Percentiles rank a stretch among this genome's conserved stretches.
These are phyloP conservation scores for Dryas iulia DNA, from an alignment of 1,140 invertebrate species.

Conservation along the genomic window DNA sequence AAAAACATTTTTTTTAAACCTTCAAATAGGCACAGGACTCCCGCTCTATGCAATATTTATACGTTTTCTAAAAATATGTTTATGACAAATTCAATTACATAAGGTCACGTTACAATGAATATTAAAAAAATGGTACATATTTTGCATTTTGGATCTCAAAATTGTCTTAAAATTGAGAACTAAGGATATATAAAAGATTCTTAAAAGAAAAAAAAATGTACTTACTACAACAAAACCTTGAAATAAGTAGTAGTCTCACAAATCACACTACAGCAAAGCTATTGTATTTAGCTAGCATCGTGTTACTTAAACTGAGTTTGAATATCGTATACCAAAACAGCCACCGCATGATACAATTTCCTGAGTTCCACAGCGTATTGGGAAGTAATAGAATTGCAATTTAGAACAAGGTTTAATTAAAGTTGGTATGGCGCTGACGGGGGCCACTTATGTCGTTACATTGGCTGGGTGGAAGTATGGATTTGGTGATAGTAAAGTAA, in stretches of 20 bases:
- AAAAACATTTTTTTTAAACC: too few relatives aligned
- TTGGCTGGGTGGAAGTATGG: not conserved
- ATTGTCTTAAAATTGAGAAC: too few relatives aligned
- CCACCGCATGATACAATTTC: not conserved
- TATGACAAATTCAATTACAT: too few relatives aligned
- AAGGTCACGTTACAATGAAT: too few relatives aligned
- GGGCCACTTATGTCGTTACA: not conserved
- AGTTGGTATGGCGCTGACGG: not conserved
- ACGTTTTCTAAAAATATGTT: too few relatives aligned
- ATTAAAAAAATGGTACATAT: too few relatives aligned
- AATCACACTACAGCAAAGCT: not conserved
- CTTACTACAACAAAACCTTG: too few relatives aligned
- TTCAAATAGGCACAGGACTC: too few relatives aligned
- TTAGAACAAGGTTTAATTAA: constrained; percentile 16
- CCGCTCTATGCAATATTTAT: too few relatives aligned
- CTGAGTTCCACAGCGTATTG: not conserved
- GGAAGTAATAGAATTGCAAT: constrained; percentile 6
- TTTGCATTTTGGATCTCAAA: too few relatives aligned
- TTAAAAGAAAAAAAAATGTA: too few relatives aligned
- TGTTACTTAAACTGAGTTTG: not conserved
- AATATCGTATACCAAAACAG: not conserved
- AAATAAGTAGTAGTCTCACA: not conserved
- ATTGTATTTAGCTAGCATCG: not conserved
- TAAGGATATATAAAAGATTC: too few relatives aligned
- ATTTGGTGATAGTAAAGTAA: not conserved